These are phyloP conservation scores for Lacanobia wlatinum DNA, from an alignment of 2,888 invertebrate genomes.

Conservation along the genomic window DNA sequence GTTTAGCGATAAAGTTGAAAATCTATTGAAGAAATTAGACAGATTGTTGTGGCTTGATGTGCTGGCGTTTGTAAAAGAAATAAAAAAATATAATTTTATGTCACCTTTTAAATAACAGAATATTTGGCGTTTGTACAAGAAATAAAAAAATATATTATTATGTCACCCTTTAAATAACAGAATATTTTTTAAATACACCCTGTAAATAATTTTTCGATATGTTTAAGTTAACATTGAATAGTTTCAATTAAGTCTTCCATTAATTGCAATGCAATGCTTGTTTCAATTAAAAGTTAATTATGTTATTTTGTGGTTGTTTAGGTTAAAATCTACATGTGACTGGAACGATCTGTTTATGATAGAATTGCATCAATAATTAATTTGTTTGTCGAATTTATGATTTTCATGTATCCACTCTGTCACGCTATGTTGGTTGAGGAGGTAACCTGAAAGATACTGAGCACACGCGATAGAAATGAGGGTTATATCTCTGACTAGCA, in stretches of 20 bases:
- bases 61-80: too few relatives aligned
- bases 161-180: too few relatives aligned
- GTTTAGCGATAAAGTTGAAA: too few relatives aligned
- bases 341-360: constrained; percentile 11
- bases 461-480: too few relatives aligned
- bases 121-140: too few relatives aligned
- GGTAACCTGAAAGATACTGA: neutral
- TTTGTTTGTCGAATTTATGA: neutral
- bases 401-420: neutral
- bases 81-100: neutral
- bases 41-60: too few relatives aligned
- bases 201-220: constrained; percentile 1
- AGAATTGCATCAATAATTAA: constrained; percentile 6
- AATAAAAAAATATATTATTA: too few relatives aligned
- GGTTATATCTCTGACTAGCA: too few relatives aligned
- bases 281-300: constrained; percentile 16
- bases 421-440: neutral
- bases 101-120: too few relatives aligned
- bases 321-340: neutral
- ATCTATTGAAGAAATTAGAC: too few relatives aligned
- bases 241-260: constrained; percentile 63
- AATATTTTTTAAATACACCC: neutral
- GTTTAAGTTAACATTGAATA: constrained; percentile 15
- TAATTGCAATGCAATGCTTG: constrained; percentile 45
- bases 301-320: constrained; percentile 33